Evolutionary conservation across 2,113 vertebrate genomes (phyloP), one percentile per base, ranked within the genome.

Genomic region (Ciconia boyciana): DNA sequence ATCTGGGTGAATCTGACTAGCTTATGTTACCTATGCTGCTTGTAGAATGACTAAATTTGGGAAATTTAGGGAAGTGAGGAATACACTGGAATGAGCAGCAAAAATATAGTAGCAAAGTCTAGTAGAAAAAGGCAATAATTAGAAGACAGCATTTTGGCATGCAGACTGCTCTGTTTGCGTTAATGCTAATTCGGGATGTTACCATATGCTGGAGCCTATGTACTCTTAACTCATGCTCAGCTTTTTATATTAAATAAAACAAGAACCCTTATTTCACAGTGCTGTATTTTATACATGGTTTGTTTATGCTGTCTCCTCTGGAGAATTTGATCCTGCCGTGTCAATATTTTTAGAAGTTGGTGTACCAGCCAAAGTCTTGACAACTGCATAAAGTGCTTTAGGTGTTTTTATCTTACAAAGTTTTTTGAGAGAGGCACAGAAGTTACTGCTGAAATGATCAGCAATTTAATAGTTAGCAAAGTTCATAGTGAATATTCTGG

Each of bases 231-330:
- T 92, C 24, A 41, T 65, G 54, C 68, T 83, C 46, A 78, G 83
- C 32, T 81, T 94, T 94, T 87, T 66, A 39, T 81, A 64, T 81
- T 44, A 74, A 96, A 89, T 94, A 83, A 94, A 94, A 46, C 9
- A 57, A 83, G 64, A 74, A 52, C 22, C 21, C 41, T 72, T 57
- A 32, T 86, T 94, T 94, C 51, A n/a, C 11, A 77, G 21, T 81
- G 55, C 93, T 87, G 15, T 92, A 58, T 89, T 94, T 94, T 81
- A 81, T 60, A 70, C 11, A 46, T 31, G 19, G 22, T 66, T 93
- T 94, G 34, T 85, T 90, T 77, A 54, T 71, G 43, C 39, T 81
- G 32, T 69, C 64, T 90, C 6, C 32, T 79, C n/a, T 90, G 49
- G 32, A 80, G 78, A 88, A 83, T 86, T 54, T 64, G 74, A 85